Evolutionary conservation across 2,888 invertebrate species (phyloP).

Genomic region (Drosophila niveifrons): DNA sequence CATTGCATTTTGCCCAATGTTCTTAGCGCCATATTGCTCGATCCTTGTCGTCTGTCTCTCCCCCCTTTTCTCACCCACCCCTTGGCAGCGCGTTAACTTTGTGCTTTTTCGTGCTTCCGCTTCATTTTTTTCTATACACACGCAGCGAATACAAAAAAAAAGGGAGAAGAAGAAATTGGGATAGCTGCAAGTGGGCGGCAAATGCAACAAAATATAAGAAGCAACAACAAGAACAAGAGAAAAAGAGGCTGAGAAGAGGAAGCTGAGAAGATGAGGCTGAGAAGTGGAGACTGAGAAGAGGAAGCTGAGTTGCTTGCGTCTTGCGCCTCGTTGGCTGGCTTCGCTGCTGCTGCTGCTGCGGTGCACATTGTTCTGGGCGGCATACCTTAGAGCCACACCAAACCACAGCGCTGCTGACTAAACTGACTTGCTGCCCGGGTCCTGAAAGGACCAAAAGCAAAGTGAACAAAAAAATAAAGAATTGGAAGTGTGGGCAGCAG

Average conservation of each 20-base stretch:
- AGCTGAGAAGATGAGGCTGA: background rate
- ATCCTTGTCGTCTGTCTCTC: constrained; percentile 44
- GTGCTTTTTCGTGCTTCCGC: constrained; percentile 78
- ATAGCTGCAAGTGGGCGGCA: constrained; percentile 18
- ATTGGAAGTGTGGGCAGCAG: background rate
- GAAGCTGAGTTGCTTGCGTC: constrained; percentile 42
- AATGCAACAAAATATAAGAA: constrained; percentile 57
- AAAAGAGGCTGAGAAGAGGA: constrained; percentile 42
- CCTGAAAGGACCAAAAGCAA: constrained; percentile 29
- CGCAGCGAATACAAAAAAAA: constrained; percentile 11
- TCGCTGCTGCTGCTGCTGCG: constrained; percentile 36
- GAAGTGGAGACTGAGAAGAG: no score
- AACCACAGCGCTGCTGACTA: constrained; percentile 18
- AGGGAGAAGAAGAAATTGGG: constrained; percentile 1
- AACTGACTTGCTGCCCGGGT: constrained; percentile 19
- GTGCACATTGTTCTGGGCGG: constrained; percentile 56
- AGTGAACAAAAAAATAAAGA: constrained; percentile 14
- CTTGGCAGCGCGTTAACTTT: constrained; percentile 60
- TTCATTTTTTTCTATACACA: constrained; percentile 67
- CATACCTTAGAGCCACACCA: constrained; percentile 52
- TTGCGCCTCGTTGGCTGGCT: constrained; percentile 39
- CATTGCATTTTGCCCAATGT: constrained; percentile 77
- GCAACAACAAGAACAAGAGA: constrained; percentile 32
- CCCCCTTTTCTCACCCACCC: constrained; percentile 20
- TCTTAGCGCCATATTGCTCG: constrained; percentile 77